These are phyloP conservation scores for Leucosticte australis DNA, from an alignment of 2,113 vertebrate genomes.

Conservation along the genomic window DNA sequence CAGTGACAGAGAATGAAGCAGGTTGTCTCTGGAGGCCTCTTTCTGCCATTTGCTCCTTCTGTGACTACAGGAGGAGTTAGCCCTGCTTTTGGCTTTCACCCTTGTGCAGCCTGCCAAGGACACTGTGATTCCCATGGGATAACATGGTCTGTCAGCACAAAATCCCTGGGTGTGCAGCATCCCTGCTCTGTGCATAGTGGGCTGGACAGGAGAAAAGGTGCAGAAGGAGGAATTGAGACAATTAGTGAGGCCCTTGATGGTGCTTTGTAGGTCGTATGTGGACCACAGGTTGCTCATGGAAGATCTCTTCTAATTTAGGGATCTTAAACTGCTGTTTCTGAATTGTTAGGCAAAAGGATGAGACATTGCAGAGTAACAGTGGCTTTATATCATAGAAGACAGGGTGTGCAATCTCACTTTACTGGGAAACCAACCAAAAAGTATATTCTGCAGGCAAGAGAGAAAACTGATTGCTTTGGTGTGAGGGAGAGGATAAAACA, in stretches of 20 bases:
- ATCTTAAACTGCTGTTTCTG: background rate
- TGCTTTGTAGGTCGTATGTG: background rate
- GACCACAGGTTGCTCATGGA: background rate
- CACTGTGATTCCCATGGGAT: background rate
- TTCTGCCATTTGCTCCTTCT: background rate
- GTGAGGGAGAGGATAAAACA: background rate
- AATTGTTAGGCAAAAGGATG: background rate
- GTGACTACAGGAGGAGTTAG: background rate
- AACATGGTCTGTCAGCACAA: background rate
- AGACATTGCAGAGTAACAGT: background rate
- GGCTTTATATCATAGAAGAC: background rate
- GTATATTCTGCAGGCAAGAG: background rate
- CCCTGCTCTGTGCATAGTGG: rapidly evolving
- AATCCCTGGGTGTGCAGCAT: background rate
- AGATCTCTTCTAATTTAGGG: background rate
- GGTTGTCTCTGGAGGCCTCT: background rate
- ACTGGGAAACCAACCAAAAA: background rate
- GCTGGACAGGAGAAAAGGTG: rapidly evolving
- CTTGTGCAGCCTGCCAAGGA: background rate
- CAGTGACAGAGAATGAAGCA: background rate
- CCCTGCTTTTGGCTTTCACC: background rate
- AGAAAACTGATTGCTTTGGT: background rate
- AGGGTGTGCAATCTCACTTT: background rate
- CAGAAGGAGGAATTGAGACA: background rate
- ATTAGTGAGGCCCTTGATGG: background rate